Evolutionary conservation across 2,797 vertebrate species (phyloP), one percentile per base, ranked within the genome.

Genomic region (Bradypus variegatus): DNA sequence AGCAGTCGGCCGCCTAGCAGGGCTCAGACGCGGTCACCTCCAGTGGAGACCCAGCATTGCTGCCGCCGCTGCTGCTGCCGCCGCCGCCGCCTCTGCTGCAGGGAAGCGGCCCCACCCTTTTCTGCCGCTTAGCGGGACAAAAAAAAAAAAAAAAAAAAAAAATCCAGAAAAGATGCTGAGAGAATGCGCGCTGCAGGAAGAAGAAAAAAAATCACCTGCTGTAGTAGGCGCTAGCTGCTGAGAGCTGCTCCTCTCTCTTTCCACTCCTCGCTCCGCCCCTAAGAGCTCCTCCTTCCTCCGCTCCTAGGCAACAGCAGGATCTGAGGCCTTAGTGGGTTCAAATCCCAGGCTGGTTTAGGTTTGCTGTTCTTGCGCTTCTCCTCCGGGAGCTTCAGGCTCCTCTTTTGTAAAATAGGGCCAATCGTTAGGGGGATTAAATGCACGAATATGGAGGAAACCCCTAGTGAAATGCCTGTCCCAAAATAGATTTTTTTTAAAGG

Each of bases 121-220:
- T 77, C 79, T 41, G 91, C 91, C 60, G 79, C 67, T 84, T 62
- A n/a, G 90, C 60, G 16, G 64, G 83, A 1, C 7, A 36, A 62
- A 73, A 29, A 75, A 50, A 76, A 93, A 1, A 9, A 36, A 62
- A 73, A 29, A 1, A 9, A 36, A 62, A 73, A 29, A 75, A 50
- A 76, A 93, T 65, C 45, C 86, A 91, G 94, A 81, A 86, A 93
- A 93, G 96, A 97, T 96, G 97, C 88, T 92, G 94, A 82, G 97
- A 96, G 95, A 91, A 83, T 78, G 86, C 19, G 73, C 65, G 97
- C 96, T 97, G 96, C 96, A 96, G 96, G 96, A 50, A 50, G 13
- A 95, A 97, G 93, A 91, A 95, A 96, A 97, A 96, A 97, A 94
- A 92, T 97, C 97, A 98, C 98, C 98, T 97, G 98, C 97, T 97